A percentile compares a stretch with the other conserved stretches of the same genome.
phyloP scores from a whole-genome alignment of 2,888 invertebrate genomes.

The Phymatocera aterrima region DNA sequence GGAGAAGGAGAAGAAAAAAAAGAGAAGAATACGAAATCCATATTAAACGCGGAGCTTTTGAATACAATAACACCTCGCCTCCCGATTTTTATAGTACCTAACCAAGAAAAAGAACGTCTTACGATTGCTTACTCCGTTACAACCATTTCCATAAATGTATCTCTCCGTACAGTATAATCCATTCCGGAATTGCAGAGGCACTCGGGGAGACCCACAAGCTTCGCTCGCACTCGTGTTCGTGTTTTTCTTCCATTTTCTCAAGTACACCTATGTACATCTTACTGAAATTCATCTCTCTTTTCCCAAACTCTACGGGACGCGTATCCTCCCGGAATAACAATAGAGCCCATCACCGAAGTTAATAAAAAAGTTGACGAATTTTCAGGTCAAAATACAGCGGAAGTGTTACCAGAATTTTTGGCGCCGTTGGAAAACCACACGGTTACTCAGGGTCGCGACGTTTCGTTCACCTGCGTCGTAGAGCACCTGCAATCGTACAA shows the following conservation, averaged over 20 bases:
- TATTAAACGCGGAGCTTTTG: conserved; percentile 4
- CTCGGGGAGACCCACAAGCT: conserved; percentile 22
- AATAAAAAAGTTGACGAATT: background rate
- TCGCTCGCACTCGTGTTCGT: conserved; percentile 19
- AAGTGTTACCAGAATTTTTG: conserved; percentile 87
- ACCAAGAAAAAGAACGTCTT: background rate
- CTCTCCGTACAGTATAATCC: too few species aligned
- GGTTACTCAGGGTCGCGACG: conserved; percentile 90
- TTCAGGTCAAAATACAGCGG: conserved; percentile 84
- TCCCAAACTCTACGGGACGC: too few species aligned
- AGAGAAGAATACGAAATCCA: background rate
- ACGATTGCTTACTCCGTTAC: conserved; percentile 23
- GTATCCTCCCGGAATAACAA: too few species aligned
- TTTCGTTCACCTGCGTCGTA: conserved; percentile 93
- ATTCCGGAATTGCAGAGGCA: conserved; percentile 18
- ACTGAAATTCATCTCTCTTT: too few species aligned
- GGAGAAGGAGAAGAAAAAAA: background rate
- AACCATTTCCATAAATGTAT: conserved; percentile 27
- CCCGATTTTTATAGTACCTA: background rate
- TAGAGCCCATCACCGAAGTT: background rate
- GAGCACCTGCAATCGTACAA: conserved; percentile 92
- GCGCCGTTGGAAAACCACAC: conserved; percentile 91
- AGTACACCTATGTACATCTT: too few species aligned
- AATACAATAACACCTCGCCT: background rate
- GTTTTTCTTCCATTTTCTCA: too few species aligned